phyloP scores from a whole-genome alignment of 2,113 vertebrate species.

The Thinocorus orbignyianus region DNA sequence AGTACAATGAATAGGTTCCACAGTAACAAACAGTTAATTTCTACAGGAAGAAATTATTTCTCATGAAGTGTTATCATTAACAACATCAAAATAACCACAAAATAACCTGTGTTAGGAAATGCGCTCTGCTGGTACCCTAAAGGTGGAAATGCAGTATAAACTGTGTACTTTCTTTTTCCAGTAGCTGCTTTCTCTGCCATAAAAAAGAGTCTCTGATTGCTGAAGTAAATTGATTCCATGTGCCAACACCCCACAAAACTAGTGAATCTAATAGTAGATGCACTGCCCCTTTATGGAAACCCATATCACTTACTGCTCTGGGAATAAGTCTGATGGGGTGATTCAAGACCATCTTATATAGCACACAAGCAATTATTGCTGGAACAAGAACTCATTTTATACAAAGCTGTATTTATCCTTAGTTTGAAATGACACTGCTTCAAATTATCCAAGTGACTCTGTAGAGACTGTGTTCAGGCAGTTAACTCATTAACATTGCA shows the following conservation, averaged over 20 bases:
- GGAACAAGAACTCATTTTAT: slow-evolving; percentile 30
- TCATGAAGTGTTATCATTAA: background rate
- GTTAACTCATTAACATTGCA: slow-evolving; percentile 51
- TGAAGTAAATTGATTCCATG: slow-evolving; percentile 33
- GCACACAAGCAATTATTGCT: slow-evolving; percentile 15
- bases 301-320: background rate
- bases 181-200: background rate
- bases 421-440: slow-evolving; percentile 1
- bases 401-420: slow-evolving; percentile 56
- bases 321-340: slow-evolving; percentile 27
- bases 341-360: slow-evolving; percentile 24
- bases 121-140: background rate
- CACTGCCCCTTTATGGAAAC: slow-evolving; percentile 22
- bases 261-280: background rate
- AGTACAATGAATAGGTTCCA: background rate
- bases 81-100: slow-evolving; percentile 3
- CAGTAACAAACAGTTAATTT: background rate
- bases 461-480: slow-evolving; percentile 31
- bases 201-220: slow-evolving; percentile 34
- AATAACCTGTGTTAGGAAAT: background rate
- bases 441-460: slow-evolving; percentile 39
- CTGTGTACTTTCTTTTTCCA: slow-evolving; percentile 1
- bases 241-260: background rate
- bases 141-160: background rate
- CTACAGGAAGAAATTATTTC: background rate